These are phyloP conservation scores for Zoanthus sansibaricus DNA, from an alignment of 92 coral and sea anemone genomes.

Conservation along the genomic window DNA sequence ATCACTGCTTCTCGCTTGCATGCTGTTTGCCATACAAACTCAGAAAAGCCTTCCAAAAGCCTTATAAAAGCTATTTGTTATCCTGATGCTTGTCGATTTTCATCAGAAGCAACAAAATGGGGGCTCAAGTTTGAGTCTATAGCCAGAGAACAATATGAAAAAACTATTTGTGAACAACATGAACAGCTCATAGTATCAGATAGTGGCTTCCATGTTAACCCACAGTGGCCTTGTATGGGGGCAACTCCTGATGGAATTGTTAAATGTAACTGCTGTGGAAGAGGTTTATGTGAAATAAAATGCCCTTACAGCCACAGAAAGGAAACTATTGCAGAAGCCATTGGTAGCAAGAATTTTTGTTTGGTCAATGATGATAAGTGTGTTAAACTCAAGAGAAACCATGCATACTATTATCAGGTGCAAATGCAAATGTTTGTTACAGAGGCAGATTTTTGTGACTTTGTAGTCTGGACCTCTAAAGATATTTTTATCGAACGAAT, in stretches of 20 bases:
- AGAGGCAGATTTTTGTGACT: constrained; percentile 60
- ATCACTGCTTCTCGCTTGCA: constrained; percentile 39
- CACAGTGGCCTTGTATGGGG: constrained; percentile 50
- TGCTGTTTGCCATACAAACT: constrained; percentile 39
- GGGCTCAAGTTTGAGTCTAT: constrained; percentile 14
- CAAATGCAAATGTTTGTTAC: constrained; percentile 49
- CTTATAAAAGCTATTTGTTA: constrained; percentile 33
- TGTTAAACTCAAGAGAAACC: constrained; percentile 20
- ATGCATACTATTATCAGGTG: constrained; percentile 43
- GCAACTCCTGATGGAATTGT: constrained; percentile 49
- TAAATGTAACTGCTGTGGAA: constrained; percentile 37
- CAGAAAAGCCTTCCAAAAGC: constrained; percentile 37
- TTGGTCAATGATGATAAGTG: background rate
- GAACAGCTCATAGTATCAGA: constrained; percentile 31
- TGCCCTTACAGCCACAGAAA: constrained; percentile 31
- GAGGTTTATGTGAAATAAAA: constrained; percentile 43
- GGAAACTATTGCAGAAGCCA: background rate
- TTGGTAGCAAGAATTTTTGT: constrained; percentile 28
- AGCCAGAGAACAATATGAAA: constrained; percentile 42
- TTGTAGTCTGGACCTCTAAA: constrained; percentile 60
- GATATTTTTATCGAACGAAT: constrained; percentile 61
- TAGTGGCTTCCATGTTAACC: constrained; percentile 41
- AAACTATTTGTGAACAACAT: constrained; percentile 7
- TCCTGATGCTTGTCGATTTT: constrained; percentile 32
- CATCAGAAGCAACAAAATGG: constrained; percentile 32